These are phyloP conservation scores for Carabus problematicus DNA, from an alignment of 2,888 invertebrate species.

Conservation along the genomic window DNA sequence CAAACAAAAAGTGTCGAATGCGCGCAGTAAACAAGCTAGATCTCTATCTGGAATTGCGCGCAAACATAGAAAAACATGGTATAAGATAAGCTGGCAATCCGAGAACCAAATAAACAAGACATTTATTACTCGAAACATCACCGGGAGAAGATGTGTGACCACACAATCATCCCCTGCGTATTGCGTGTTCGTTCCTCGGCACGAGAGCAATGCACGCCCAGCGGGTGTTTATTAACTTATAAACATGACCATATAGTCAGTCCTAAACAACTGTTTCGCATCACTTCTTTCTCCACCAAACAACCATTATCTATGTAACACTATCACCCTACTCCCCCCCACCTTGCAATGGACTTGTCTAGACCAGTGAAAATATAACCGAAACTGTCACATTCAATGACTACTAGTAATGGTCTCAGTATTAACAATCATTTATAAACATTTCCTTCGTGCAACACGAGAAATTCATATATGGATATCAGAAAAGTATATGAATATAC, in stretches of 20 bases:
- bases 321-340: too few relatives aligned
- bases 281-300: too few relatives aligned
- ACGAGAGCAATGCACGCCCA: background rate
- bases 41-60: constrained; percentile 41
- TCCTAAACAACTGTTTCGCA: too few relatives aligned
- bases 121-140: constrained; percentile 51
- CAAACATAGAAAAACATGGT: constrained; percentile 40
- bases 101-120: constrained; percentile 51
- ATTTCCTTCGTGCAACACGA: too few relatives aligned
- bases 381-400: too few relatives aligned
- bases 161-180: background rate
- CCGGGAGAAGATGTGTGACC: constrained; percentile 10
- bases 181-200: background rate
- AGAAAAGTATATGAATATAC: too few relatives aligned
- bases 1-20: constrained; percentile 41
- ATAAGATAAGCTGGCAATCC: constrained; percentile 33
- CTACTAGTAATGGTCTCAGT: too few relatives aligned
- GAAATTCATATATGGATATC: too few relatives aligned
- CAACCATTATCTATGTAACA: too few relatives aligned
- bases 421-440: too few relatives aligned
- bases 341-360: too few relatives aligned
- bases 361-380: too few relatives aligned
- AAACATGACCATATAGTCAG: background rate
- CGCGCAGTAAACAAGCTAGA: constrained; percentile 39
- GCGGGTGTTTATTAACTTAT: constrained; percentile 37